Evolutionary conservation across 2,797 vertebrate species (phyloP), one percentile per base, ranked within the genome.

Genomic region (Gymnoscopelus braueri): DNA sequence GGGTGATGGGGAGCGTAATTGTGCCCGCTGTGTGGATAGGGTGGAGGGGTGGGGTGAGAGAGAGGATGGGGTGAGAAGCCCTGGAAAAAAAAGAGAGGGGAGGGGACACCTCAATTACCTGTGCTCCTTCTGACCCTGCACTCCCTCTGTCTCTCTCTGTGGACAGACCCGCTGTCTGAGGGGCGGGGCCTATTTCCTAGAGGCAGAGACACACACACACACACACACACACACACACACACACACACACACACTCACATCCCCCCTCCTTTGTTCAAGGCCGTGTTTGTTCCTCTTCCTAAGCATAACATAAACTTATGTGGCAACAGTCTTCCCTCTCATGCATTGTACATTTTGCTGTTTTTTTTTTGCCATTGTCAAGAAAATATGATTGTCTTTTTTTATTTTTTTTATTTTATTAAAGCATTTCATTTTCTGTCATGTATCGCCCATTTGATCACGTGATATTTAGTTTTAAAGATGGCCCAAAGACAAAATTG

Each of bases 71-170:
- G 90, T 85, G 91, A 88, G 90, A 90, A 92, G 86, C 87, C 88
- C 79, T 74, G 88, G 82, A 35, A 44, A 15, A 44, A 15, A 87
- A 79, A 60, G 75, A 74, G 83, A 91, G 85, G 87, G 91, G 91
- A 91, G 91, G 91, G 85, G 93, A 93, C 91, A 91, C 91, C 92
- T 94, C 94, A 95, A 94, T 95, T 95, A 94, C 94, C 93, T 94
- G 93, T 87, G 91, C 89, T 92, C 90, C 77, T 74, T 67, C 84
- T 93, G 91, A 94, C 93, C 92, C 85, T 80, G 14, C 59, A 44
- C 26, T 54, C 74, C 67, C 57, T 51, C 63, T 63, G 60, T 67
- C 83, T 84, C 87, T 83, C 89, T 91, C 83, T 67, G 78, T n/a
- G 72, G 82, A 88, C 83, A 87, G 86, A 88, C 84, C 72, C 76